phyloP scores from a whole-genome alignment of 2,113 vertebrate genomes.

The Mesitornis unicolor region DNA sequence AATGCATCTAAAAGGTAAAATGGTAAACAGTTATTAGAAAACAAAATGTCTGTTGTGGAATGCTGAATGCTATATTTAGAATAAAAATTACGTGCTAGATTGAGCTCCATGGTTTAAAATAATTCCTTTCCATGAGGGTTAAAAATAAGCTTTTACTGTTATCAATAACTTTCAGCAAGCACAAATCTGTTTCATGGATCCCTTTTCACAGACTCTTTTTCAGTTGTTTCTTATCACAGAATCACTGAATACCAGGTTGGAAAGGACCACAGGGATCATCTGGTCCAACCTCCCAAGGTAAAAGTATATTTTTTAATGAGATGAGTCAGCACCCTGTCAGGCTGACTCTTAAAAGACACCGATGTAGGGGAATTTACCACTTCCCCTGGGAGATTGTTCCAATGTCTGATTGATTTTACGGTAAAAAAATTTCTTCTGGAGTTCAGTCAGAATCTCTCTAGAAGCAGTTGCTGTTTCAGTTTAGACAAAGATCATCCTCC shows the following conservation, averaged over 20 bases:
- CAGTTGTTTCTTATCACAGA: no score
- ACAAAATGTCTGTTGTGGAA: neutral
- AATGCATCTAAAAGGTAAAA: neutral
- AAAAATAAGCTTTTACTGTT: neutral
- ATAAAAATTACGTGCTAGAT: neutral
- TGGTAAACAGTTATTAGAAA: neutral
- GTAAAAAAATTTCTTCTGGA: no score
- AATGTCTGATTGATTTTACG: no score
- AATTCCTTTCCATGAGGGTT: neutral
- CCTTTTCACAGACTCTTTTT: neutral
- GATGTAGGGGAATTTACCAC: no score
- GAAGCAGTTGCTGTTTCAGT: neutral
- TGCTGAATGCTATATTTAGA: neutral
- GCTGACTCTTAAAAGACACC: no score
- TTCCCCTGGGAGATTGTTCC: no score
- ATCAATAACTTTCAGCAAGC: neutral
- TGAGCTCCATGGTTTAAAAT: neutral
- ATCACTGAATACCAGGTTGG: no score
- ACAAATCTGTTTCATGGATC: neutral
- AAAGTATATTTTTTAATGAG: no score
- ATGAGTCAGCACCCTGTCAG: no score
- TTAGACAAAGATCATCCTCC: neutral
- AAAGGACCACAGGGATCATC: no score
- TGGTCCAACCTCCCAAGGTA: no score
- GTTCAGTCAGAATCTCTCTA: no score